phyloP scores from a whole-genome alignment of 2,113 vertebrate genomes.

The Nycticorax nycticorax region DNA sequence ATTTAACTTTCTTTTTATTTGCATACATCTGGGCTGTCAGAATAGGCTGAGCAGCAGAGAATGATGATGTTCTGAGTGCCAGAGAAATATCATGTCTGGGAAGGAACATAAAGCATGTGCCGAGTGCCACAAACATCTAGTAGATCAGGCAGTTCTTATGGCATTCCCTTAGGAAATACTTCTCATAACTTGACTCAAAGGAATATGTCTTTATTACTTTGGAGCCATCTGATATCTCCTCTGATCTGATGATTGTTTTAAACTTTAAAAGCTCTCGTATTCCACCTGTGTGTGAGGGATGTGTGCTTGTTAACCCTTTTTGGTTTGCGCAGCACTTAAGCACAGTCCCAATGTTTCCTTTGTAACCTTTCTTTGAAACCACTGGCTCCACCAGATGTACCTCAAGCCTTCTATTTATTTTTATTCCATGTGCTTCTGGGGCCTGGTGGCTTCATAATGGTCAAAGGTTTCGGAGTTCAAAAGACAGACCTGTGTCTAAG shows the following conservation, averaged over 20 bases:
- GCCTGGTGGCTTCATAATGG: background rate
- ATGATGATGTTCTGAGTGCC: background rate
- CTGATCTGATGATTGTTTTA: background rate
- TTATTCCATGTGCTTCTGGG: background rate
- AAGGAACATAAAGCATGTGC: background rate
- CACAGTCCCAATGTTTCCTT: background rate
- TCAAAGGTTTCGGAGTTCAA: background rate
- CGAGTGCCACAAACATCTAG: background rate
- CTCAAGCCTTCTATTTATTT: background rate
- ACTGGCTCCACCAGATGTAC: background rate
- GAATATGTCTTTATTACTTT: slow-evolving; percentile 4
- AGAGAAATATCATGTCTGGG: background rate
- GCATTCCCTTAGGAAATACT: slow-evolving; percentile 1
- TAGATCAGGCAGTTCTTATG: background rate
- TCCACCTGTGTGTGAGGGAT: background rate
- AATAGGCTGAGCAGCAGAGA: background rate
- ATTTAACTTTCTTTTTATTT: background rate
- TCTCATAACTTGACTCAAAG: background rate
- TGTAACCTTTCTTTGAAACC: background rate
- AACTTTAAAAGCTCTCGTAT: background rate
- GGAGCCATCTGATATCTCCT: background rate
- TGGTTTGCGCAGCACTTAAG: background rate
- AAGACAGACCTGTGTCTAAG: background rate
- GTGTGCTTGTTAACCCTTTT: background rate
- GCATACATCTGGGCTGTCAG: background rate